These are phyloP conservation scores for Tetropium fuscum DNA, from an alignment of 2,888 invertebrate species.

Conservation along the genomic window DNA sequence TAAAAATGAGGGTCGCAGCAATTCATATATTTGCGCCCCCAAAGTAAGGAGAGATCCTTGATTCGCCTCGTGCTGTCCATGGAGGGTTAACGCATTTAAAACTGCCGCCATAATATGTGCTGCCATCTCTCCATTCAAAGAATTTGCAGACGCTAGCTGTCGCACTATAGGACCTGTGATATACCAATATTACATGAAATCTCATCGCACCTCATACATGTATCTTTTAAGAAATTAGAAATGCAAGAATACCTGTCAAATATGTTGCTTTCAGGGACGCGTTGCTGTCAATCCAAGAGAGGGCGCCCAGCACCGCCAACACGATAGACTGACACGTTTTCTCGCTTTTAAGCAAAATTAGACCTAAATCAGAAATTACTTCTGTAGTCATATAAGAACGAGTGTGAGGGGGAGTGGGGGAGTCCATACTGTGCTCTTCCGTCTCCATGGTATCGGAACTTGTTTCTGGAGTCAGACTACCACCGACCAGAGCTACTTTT, in stretches of 20 bases:
- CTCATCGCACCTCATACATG: too few species aligned
- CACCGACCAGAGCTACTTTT: slow-evolving; percentile 80
- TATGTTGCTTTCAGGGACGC: slow-evolving; percentile 84
- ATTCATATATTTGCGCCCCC: slow-evolving; percentile 89
- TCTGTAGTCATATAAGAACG: slow-evolving; percentile 71
- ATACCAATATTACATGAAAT: slow-evolving; percentile 6
- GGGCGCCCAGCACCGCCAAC: slow-evolving; percentile 73
- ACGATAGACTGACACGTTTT: slow-evolving; percentile 75
- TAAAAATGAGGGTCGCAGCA: slow-evolving; percentile 81
- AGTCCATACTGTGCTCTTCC: slow-evolving; percentile 78
- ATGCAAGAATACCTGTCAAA: slow-evolving; percentile 60
- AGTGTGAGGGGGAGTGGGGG: slow-evolving; percentile 68
- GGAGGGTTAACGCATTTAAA: slow-evolving; percentile 78
- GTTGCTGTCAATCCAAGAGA: slow-evolving; percentile 90
- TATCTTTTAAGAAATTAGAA: too few species aligned
- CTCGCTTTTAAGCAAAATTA: slow-evolving; percentile 75
- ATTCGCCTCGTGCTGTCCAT: slow-evolving; percentile 92
- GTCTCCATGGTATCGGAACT: slow-evolving; percentile 73
- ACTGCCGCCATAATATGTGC: slow-evolving; percentile 82
- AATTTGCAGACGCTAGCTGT: slow-evolving; percentile 73
- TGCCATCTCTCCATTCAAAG: slow-evolving; percentile 76
- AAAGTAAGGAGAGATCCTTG: slow-evolving; percentile 84
- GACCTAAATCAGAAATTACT: slow-evolving; percentile 84
- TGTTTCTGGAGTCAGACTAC: slow-evolving; percentile 69
- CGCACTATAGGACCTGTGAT: slow-evolving; percentile 76